Percentiles rank a stretch among this genome's conserved stretches.
Evolutionary conservation across 2,888 invertebrate species (phyloP).

Genomic region (Mantis religiosa): DNA sequence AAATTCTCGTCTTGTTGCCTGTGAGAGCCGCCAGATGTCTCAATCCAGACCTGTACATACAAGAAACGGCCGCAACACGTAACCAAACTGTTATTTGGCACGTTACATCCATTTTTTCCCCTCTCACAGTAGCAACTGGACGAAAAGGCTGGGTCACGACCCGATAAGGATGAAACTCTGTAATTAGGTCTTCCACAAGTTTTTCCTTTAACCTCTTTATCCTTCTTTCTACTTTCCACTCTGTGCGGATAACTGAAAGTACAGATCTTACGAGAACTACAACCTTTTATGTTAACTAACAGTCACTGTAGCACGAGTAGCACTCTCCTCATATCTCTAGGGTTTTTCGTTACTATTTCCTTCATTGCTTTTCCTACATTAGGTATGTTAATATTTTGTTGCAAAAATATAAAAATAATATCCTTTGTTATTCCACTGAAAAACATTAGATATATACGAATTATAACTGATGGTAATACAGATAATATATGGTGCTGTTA

Average conservation of each 20-base stretch:
- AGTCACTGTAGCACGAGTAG: too few relatives aligned
- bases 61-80: background rate
- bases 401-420: too few relatives aligned
- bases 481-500: too few relatives aligned
- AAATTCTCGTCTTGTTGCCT: background rate
- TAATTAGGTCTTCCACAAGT: slow-evolving; percentile 24
- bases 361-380: background rate
- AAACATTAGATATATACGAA: too few relatives aligned
- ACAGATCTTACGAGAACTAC: background rate
- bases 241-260: background rate
- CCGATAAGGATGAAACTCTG: background rate
- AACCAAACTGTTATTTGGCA: background rate
- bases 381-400: background rate
- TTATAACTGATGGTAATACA: too few relatives aligned
- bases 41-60: background rate
- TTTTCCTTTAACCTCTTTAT: slow-evolving; percentile 39
- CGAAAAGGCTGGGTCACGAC: background rate
- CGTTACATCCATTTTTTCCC: background rate
- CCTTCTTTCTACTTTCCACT: slow-evolving; percentile 34
- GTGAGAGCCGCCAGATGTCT: slow-evolving; percentile 1
- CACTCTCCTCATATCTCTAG: background rate
- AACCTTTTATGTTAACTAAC: background rate
- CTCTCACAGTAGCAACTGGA: background rate
- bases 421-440: too few relatives aligned
- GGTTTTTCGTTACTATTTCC: background rate